Evolutionary conservation across 1,140 invertebrate genomes (phyloP), one percentile per base, ranked within the genome.

Genomic region (Oryzaephilus surinamensis): DNA sequence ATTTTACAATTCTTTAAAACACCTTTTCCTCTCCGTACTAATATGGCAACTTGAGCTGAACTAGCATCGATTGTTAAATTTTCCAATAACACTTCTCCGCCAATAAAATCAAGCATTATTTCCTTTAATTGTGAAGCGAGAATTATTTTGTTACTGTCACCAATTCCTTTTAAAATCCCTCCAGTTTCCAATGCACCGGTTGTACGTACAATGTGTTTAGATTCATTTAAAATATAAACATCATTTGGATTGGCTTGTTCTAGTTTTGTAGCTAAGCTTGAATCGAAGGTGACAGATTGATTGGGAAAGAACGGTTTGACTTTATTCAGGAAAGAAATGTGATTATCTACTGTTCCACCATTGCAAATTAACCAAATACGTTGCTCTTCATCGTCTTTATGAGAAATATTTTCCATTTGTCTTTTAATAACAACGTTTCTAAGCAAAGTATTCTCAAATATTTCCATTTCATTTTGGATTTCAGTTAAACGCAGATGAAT

Each of bases 391-490:
- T 43, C 30, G 20, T 32, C 20, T 20, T 32, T 20, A 36, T 44
- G 40, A 41, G 20, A 38, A 34, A 45, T 45, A 5, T 45, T 38
- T 57, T 31, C 39, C 47, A 6, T 10, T 41, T 35, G 10, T 30
- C 43, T 53, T 38, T 43, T 57, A 6, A 49, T 50, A 13, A 59
- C 61, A 27, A 73, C 63, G 4, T 66, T 61, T 26, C 74, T 60
- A 57, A 76, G 66, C 2, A 65, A 60, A 2, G 72, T 69, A 58
- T 76, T 76, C 50, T 77, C 73, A 0, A 75, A 46, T 6, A 76
- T 61, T 37, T 74, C 71, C 44, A 77, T 66, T 44, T 77, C 73
- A n/a, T 62, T 65, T 40, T 70, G 70, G 19, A 76, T 77, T 54
- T 75, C 66, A 26, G 69, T 63, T 37, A 76, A 45, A 12, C 72